Evolutionary conservation across 2,888 invertebrate species (phyloP), one percentile per base, ranked within the genome.

Genomic region (Ectemnius lituratus): DNA sequence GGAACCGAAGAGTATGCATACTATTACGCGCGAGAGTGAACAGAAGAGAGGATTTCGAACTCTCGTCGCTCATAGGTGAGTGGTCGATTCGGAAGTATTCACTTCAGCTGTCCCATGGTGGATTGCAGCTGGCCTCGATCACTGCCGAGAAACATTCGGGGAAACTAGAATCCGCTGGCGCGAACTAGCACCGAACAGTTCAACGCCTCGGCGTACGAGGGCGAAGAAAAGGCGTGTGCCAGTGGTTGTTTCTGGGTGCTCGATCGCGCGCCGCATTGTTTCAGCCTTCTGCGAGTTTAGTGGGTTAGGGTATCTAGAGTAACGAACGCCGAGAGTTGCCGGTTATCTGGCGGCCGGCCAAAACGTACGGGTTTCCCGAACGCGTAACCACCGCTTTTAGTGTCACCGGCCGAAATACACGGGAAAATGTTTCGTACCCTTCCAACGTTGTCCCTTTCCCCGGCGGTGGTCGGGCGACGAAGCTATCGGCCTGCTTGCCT

Each of bases 311-410:
- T 52, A 73, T 81, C 75, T 79, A 70, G 81, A 82, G 79, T 79
- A 77, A 76, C 81, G 84, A 82, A 74, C 72, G 67, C 75, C 16
- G 52, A 52, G 37, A 37, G 67, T 63, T 59, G 28, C 61, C 59
- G 80, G 72, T 69, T 74, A 52, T 16, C 75, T 87, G 87, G 88
- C 87, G 59, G 58, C n/a, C 46, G 28, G 80, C 86, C 87, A 88
- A 83, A 80, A 79, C 73, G 73, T 81, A 82, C 80, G 85, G 84
- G 79, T 83, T 87, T 85, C 73, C 85, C 84, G 71, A 81, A 70
- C 80, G 83, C 84, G 85, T 87, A 86, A 87, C 85, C 85, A 74
- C 82, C 79, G 81, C 78, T 87, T 86, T 88, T 84, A 84, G 86
- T 84, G 81, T 80, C 75, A 78, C 70, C 75, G 79, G 78, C 65